Percentiles rank a stretch among this genome's conserved stretches.
Evolutionary conservation across 2,888 invertebrate species (phyloP).

Genomic region (Odontocolon sp.): DNA sequence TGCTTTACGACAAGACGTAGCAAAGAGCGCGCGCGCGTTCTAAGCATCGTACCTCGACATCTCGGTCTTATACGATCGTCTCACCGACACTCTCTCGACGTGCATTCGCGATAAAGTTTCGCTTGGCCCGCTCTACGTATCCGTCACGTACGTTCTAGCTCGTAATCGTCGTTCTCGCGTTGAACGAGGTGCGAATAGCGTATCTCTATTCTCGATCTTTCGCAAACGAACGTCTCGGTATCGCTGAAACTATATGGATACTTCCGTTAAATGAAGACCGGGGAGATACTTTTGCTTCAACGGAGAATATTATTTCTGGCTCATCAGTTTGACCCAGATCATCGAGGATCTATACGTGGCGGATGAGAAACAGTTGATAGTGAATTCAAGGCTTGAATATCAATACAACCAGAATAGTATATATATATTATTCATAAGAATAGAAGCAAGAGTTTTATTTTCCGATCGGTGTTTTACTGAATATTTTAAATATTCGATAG

Average conservation of each 20-base stretch:
- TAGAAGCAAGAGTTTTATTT: too few species aligned
- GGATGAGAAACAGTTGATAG: too few species aligned
- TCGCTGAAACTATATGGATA: background rate
- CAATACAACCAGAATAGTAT: too few species aligned
- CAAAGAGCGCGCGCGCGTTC: background rate
- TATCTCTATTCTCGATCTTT: background rate
- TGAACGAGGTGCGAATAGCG: constrained; percentile 38
- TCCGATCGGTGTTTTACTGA: too few species aligned
- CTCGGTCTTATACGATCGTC: constrained; percentile 34
- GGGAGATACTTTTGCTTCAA: too few species aligned
- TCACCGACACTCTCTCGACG: constrained; percentile 29
- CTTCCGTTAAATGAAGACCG: background rate
- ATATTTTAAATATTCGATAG: too few species aligned
- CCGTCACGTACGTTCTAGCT: constrained; percentile 51
- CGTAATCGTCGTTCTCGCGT: constrained; percentile 44
- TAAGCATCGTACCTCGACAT: background rate
- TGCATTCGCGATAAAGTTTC: constrained; percentile 42
- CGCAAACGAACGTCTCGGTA: constrained; percentile 9
- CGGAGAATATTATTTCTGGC: background rate
- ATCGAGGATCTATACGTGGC: too few species aligned
- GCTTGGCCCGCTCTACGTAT: constrained; percentile 16
- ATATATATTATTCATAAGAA: too few species aligned
- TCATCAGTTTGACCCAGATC: background rate
- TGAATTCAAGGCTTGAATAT: too few species aligned
- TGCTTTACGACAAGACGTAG: constrained; percentile 37